Evolutionary conservation across 2,888 invertebrate species (phyloP).

Genomic region (Eucera pruinosa): DNA sequence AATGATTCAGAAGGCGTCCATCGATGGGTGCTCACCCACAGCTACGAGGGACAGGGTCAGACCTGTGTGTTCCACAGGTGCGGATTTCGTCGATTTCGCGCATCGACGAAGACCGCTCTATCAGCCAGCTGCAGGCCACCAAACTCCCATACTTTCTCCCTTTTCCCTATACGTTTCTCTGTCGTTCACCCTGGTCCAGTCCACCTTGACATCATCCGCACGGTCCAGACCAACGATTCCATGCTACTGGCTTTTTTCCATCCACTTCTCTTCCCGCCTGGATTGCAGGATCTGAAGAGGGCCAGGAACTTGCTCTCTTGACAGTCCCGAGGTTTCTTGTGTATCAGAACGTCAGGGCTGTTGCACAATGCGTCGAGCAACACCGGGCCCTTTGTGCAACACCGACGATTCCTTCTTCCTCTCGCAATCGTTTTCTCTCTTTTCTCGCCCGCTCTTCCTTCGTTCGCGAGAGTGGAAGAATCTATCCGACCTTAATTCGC

Average conservation of each 20-base stretch:
- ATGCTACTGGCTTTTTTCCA: slow-evolving; percentile 38
- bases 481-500: slow-evolving; percentile 74
- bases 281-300: slow-evolving; percentile 56
- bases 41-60: slow-evolving; percentile 14
- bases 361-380: slow-evolving; percentile 73
- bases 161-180: slow-evolving; percentile 3
- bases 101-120: slow-evolving; percentile 65
- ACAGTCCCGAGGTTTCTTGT: slow-evolving; percentile 66
- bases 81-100: slow-evolving; percentile 70
- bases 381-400: slow-evolving; percentile 77
- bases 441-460: slow-evolving; percentile 1
- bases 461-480: slow-evolving; percentile 62
- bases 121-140: slow-evolving; percentile 67
- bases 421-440: background rate
- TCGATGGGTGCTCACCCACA: slow-evolving; percentile 19
- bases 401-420: slow-evolving; percentile 43
- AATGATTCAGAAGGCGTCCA: slow-evolving; percentile 2
- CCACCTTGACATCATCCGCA: slow-evolving; percentile 61
- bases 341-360: slow-evolving; percentile 57
- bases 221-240: slow-evolving; percentile 41
- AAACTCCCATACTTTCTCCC: slow-evolving; percentile 12
- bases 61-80: slow-evolving; percentile 71
- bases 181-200: slow-evolving; percentile 31
- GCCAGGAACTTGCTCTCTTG: slow-evolving; percentile 70
- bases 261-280: slow-evolving; percentile 26